Percentiles rank a stretch among this genome's conserved stretches.
These are phyloP conservation scores for Lamellibrachia luymesi DNA, from an alignment of 1,140 invertebrate species.

Conservation along the genomic window DNA sequence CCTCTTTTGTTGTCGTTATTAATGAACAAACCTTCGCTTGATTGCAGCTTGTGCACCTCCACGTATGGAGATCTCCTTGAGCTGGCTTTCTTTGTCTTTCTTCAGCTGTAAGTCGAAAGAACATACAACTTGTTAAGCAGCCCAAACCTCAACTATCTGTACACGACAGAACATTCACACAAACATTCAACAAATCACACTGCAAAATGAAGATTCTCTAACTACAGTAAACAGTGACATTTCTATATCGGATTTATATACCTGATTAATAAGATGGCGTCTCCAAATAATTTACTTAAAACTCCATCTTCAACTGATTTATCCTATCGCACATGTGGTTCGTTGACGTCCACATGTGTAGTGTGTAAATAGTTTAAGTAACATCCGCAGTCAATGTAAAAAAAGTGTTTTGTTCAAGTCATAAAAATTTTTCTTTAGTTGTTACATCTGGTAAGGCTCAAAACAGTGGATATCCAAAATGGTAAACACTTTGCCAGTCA, in stretches of 20 bases:
- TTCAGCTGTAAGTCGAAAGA: not conserved
- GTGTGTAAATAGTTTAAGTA: too few relatives aligned
- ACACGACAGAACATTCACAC: not conserved
- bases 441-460: too few relatives aligned
- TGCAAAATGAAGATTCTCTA: not conserved
- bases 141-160: not conserved
- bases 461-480: too few relatives aligned
- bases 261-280: not conserved
- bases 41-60: not conserved
- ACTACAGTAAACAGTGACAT: not conserved
- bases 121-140: not conserved
- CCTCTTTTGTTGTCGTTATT: too few relatives aligned
- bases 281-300: too few relatives aligned
- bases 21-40: slow-evolving; percentile 1
- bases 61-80: not conserved
- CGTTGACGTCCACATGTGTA: too few relatives aligned
- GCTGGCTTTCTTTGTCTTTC: not conserved
- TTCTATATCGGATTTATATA: not conserved
- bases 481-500: too few relatives aligned
- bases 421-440: too few relatives aligned
- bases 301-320: too few relatives aligned
- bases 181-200: not conserved
- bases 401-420: too few relatives aligned
- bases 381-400: too few relatives aligned
- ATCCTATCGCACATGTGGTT: too few relatives aligned